These are phyloP conservation scores for Steromphala cineraria DNA, from an alignment of 2,888 invertebrate genomes.

Conservation along the genomic window DNA sequence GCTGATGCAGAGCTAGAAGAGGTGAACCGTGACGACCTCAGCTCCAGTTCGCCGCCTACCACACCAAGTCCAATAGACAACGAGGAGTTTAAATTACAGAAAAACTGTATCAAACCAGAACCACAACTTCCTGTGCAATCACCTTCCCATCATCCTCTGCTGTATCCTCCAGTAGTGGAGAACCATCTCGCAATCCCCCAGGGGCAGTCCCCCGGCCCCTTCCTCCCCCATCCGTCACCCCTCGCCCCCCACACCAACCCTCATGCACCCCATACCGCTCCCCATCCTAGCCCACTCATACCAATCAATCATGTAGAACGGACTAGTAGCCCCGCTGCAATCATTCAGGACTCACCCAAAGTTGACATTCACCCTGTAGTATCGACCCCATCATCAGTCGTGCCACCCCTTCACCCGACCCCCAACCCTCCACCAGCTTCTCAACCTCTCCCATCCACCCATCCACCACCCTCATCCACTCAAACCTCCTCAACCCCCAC, in stretches of 20 bases:
- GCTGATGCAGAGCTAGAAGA: constrained; percentile 69
- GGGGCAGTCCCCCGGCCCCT: not conserved
- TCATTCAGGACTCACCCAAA: not conserved
- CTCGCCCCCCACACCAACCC: not conserved
- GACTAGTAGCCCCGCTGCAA: not conserved
- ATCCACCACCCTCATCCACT: constrained; percentile 29
- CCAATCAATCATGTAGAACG: not conserved
- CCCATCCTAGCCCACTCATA: not conserved
- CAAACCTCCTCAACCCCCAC: constrained; percentile 32
- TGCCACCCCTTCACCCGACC: constrained; percentile 32
- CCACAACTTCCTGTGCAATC: constrained; percentile 27
- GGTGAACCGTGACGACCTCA: constrained; percentile 71
- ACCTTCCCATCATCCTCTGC: constrained; percentile 11
- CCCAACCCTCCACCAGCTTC: not conserved
- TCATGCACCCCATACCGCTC: not conserved
- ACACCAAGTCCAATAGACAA: constrained; percentile 67
- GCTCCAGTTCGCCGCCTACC: constrained; percentile 67
- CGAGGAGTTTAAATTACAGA: constrained; percentile 49
- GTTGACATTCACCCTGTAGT: no score
- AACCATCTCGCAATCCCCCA: constrained; percentile 21
- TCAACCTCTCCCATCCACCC: constrained; percentile 21
- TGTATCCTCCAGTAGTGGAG: not conserved
- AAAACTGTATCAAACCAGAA: constrained; percentile 39
- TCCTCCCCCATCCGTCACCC: constrained; percentile 16
- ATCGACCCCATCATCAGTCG: constrained; percentile 33